These are phyloP conservation scores for Acrobasis repandana DNA, from an alignment of 2,888 invertebrate genomes.

Conservation along the genomic window DNA sequence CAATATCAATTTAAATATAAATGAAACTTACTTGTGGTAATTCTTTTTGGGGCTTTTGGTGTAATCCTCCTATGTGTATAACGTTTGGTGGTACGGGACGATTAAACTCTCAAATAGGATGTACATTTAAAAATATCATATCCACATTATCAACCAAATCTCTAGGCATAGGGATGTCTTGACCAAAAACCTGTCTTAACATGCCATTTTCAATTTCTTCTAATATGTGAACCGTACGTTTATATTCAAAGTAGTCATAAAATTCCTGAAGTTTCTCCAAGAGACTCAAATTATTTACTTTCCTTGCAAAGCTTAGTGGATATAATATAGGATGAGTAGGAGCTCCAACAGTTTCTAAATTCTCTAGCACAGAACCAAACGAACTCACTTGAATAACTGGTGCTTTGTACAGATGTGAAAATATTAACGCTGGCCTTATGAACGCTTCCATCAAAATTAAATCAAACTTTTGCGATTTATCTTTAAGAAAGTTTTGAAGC, in stretches of 20 bases:
- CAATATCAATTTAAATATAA: background rate
- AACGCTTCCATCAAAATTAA: constrained; percentile 48
- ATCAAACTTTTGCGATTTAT: constrained; percentile 42
- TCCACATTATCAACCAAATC: constrained; percentile 48
- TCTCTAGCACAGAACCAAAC: constrained; percentile 31
- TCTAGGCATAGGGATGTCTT: constrained; percentile 35
- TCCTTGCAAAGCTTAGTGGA: constrained; percentile 30
- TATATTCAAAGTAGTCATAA: constrained; percentile 31
- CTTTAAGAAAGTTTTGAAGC: constrained; percentile 39
- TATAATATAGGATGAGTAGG: constrained; percentile 47
- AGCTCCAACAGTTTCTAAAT: constrained; percentile 24
- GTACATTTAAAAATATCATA: constrained; percentile 63
- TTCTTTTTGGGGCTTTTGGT: constrained; percentile 53
- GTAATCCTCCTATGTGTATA: constrained; percentile 64
- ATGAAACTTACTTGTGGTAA: constrained; percentile 55
- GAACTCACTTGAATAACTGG: constrained; percentile 55
- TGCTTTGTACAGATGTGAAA: constrained; percentile 44
- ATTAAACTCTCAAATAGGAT: constrained; percentile 54
- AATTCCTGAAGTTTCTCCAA: constrained; percentile 44
- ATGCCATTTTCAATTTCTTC: constrained; percentile 30
- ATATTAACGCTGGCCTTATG: constrained; percentile 31
- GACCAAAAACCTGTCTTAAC: constrained; percentile 40
- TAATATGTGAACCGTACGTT: constrained; percentile 4
- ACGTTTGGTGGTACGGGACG: constrained; percentile 63
- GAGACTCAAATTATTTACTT: constrained; percentile 41